These are phyloP conservation scores for Drosophila quadrilineata DNA, from an alignment of 1,140 invertebrate species.

Conservation along the genomic window DNA sequence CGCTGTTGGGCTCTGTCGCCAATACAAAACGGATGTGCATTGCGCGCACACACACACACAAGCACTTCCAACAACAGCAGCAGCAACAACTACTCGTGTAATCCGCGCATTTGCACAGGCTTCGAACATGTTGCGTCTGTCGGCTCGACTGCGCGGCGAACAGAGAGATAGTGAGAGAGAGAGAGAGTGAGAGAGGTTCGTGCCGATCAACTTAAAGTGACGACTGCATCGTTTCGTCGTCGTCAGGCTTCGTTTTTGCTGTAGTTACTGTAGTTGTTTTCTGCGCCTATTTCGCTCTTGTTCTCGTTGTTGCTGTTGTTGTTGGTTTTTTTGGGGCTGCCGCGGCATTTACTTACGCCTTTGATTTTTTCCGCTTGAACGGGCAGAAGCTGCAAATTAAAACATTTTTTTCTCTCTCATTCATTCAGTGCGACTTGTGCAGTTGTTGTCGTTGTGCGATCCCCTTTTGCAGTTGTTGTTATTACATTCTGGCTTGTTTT, in stretches of 20 bases:
- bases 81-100: slow-evolving; percentile 19
- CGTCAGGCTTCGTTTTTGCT: slow-evolving; percentile 1
- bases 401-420: slow-evolving; percentile 56
- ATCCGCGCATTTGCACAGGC: slow-evolving; percentile 29
- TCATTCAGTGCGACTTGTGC: too few relatives aligned
- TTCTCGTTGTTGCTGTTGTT: slow-evolving; percentile 14
- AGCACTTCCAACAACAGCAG: slow-evolving; percentile 11
- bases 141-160: slow-evolving; percentile 24
- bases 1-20: slow-evolving; percentile 51
- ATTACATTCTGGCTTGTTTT: slow-evolving; percentile 37
- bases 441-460: slow-evolving; percentile 5
- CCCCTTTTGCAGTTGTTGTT: slow-evolving; percentile 41
- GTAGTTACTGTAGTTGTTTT: slow-evolving; percentile 5
- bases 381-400: slow-evolving; percentile 80
- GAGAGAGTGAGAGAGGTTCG: slow-evolving; percentile 18
- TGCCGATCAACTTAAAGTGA: slow-evolving; percentile 25
- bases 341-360: slow-evolving; percentile 61
- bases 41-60: too few relatives aligned
- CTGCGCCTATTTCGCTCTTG: background rate
- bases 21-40: slow-evolving; percentile 76
- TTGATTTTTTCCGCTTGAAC: slow-evolving; percentile 77
- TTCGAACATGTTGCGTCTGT: slow-evolving; percentile 54
- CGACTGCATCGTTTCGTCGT: slow-evolving; percentile 3
- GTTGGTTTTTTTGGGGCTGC: slow-evolving; percentile 41
- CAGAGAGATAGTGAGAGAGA: too few relatives aligned